phyloP scores from a whole-genome alignment of 2,797 vertebrate genomes.

The Momotus momota region DNA sequence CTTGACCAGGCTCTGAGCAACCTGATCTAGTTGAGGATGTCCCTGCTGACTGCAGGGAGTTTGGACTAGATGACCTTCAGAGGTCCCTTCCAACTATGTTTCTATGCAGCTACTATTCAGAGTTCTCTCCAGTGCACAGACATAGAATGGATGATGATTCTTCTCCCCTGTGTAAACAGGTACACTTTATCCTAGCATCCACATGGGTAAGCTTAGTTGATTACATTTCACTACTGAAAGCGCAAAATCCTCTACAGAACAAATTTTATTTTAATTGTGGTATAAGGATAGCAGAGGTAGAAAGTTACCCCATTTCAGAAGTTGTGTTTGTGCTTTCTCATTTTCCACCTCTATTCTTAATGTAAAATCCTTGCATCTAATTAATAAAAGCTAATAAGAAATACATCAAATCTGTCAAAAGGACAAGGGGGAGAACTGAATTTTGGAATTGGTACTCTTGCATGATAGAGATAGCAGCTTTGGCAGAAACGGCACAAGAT shows the following conservation, averaged over 20 bases:
- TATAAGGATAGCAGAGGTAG: background rate
- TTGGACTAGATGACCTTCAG: no score
- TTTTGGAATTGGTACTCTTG: background rate
- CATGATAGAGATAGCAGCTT: background rate
- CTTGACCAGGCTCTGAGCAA: no score
- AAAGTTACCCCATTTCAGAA: background rate
- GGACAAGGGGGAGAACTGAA: background rate
- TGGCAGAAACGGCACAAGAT: background rate
- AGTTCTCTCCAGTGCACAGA: background rate
- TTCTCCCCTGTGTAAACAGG: background rate
- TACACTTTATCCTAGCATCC: background rate
- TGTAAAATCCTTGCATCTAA: background rate
- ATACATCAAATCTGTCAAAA: background rate
- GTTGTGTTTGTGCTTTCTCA: background rate
- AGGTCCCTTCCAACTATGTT: no score
- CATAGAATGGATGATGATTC: background rate
- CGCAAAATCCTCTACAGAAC: background rate
- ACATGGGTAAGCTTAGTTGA: background rate
- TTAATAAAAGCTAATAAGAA: conserved; percentile 12
- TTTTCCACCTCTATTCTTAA: background rate
- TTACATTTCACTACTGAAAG: background rate
- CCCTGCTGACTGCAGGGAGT: no score
- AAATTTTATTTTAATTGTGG: background rate
- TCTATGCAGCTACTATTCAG: background rate
- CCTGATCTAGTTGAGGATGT: no score